Base-by-base conservation (phyloP, 2,888 invertebrate species). In the Lasius platythorax region DNA sequence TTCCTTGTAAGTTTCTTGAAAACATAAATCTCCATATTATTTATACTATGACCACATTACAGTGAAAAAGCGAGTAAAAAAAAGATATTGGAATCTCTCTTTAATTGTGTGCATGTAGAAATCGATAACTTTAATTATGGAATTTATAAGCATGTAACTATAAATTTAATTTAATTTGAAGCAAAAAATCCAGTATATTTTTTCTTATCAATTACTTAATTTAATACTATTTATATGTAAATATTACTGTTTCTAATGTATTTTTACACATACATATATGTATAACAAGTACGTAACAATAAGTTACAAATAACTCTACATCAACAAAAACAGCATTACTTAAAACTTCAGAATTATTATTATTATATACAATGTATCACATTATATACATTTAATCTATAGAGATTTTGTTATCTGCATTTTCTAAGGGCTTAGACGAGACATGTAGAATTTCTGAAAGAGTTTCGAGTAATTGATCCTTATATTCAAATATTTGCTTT, bases 401-500 rank as follows among this genome's bases (percentile, higher is more conserved):
- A 66, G 66, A 66, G 4, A 8, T n/a, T 53, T 83, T 66, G 11
- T 83, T 12, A 11, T 61, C 23, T 37, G 9, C 3, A 37, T 12
- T 3, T n/a, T 81, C 33, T 70, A 72, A 63, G 2, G 23, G 1
- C 37, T 61, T 15, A 33, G 92, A 81, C 0, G 91, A 87, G 8
- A 91, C 86, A 18, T 73, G 61, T 33, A 94, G 81, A 28, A 92
- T 81, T 72, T 87, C 79, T 12, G 85, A 87, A 37, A 95, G 68
- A 23, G 93, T 85, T n/a, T 82, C 37, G 2, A 95, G 68, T 85
- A 95, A 87, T 64, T 90, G 43, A 1, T 84, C 40, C 87, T 90
- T 94, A 56, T 91, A 94, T 0, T 66, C 46, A 2, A 87, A 78
- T 6, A 93, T 78, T 83, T 86, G 73, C 15, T 82, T 37, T 5